Conservation (phyloP, 2,797 vertebrate genomes). For the Thamnophis elegans region DNA sequence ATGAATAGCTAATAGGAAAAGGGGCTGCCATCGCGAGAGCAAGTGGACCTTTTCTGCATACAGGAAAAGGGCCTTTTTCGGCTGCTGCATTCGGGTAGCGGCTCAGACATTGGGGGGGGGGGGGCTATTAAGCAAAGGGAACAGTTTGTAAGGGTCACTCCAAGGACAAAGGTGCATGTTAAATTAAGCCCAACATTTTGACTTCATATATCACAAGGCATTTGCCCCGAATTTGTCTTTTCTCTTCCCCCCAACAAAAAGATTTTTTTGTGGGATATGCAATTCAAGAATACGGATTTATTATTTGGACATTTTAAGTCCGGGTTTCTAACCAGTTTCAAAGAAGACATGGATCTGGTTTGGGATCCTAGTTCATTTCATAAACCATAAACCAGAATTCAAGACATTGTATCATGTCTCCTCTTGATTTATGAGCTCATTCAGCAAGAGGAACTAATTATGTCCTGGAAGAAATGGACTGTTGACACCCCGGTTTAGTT, state of each 20-base stretch:
- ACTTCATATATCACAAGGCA: background rate
- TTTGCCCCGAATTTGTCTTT: background rate
- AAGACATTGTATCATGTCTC: background rate
- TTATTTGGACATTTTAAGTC: background rate
- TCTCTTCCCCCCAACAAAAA: background rate
- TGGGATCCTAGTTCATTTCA: background rate
- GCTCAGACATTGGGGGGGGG: background rate
- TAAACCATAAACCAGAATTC: background rate
- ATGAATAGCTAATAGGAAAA: constrained; percentile 19
- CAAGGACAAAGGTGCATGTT: background rate
- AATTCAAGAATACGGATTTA: background rate
- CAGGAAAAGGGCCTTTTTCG: constrained; percentile 1
- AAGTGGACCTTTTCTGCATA: background rate
- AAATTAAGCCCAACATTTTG: background rate
- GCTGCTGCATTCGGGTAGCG: background rate
- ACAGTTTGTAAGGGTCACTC: background rate
- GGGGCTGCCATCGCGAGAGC: background rate
- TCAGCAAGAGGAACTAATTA: background rate
- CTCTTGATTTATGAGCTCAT: background rate
- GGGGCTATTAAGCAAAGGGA: background rate
- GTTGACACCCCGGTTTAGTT: background rate
- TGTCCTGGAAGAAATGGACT: background rate
- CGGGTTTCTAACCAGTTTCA: background rate
- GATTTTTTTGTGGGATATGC: background rate
- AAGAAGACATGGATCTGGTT: background rate